phyloP scores from a whole-genome alignment of 1,140 invertebrate genomes.

The Oryzaephilus surinamensis region DNA sequence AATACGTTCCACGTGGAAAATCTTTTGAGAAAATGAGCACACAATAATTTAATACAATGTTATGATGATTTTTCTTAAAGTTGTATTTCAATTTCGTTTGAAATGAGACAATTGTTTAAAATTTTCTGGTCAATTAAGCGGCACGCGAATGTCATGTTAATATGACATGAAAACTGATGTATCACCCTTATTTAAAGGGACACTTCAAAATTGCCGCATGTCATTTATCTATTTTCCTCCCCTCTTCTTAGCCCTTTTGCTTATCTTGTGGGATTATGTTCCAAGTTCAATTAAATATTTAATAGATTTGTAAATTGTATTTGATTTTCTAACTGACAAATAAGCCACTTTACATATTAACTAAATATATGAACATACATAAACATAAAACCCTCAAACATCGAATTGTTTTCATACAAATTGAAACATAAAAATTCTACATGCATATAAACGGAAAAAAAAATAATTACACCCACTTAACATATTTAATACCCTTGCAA shows the following conservation, averaged over 20 bases:
- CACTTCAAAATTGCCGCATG: slow-evolving; percentile 16
- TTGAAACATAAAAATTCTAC: neutral
- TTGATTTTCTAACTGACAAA: slow-evolving; percentile 15
- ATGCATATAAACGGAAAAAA: no score
- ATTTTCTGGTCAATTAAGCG: no score
- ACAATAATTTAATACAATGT: no score
- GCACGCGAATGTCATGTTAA: no score
- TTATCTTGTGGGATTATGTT: slow-evolving; percentile 19
- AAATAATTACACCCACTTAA: no score
- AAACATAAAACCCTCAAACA: neutral
- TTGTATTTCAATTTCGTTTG: no score
- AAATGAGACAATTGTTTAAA: no score
- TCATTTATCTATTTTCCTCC: no score
- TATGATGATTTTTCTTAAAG: no score
- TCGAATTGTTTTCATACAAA: neutral
- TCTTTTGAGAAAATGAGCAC: no score
- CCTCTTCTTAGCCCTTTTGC: slow-evolving; percentile 15
- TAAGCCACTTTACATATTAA: slow-evolving; percentile 5
- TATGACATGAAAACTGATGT: slow-evolving; percentile 10
- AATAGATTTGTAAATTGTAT: slow-evolving; percentile 18
- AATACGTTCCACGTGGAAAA: no score
- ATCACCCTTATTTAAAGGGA: slow-evolving; percentile 11
- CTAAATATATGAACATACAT: neutral
- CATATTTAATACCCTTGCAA: no score
- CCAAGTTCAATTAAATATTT: slow-evolving; percentile 19